Evolutionary conservation across 2,888 invertebrate species (phyloP), one percentile per base, ranked within the genome.

Genomic region (Zelleria hepariella): DNA sequence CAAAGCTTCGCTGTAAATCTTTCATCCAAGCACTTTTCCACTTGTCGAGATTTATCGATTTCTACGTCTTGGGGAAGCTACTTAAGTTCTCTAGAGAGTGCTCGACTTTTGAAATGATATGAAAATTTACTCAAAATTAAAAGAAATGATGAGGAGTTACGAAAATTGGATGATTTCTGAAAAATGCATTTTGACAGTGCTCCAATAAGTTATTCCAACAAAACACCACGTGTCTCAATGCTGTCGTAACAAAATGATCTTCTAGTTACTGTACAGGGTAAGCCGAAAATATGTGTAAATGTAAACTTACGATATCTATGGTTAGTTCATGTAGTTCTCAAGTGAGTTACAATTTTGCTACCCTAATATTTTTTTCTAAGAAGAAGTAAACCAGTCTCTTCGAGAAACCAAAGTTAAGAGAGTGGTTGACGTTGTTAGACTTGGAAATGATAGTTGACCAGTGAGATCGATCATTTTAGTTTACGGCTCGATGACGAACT

Each of bases 301-400:
- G 10, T 10, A 15, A 32, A 55, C 55, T 55, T 87, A 88, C 88
- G 88, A 88, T 88, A 82, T 88, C 88, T 88, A 88, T 88, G 88
- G 88, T 88, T 86, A 84, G 71, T 72, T 54, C 21, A 49, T 74
- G 71, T 74, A 73, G 71, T 71, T 78, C 67, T 77, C 32, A 42
- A 42, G 77, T 79, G 70, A 59, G 61, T 60, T 67, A 67, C n/a
- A n/a, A n/a, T 72, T 75, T 74, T 82, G 74, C 71, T 66, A 62
- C 68, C 69, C 72, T 74, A 72, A 68, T 66, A n/a, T n/a, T n/a
- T 15, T 42, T 32, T 42, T 68, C 68, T 71, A 65, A 66, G 64
- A 61, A 64, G 68, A 69, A 76, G 72, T 77, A 67, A 67, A 75
- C 78, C 77, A 75, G 78, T 77, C 73, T 79, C 78, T 73, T 55